A percentile compares a stretch with the other conserved stretches of the same genome.
phyloP scores from a whole-genome alignment of 2,113 vertebrate species.

The Ivindomyrus marchei region DNA sequence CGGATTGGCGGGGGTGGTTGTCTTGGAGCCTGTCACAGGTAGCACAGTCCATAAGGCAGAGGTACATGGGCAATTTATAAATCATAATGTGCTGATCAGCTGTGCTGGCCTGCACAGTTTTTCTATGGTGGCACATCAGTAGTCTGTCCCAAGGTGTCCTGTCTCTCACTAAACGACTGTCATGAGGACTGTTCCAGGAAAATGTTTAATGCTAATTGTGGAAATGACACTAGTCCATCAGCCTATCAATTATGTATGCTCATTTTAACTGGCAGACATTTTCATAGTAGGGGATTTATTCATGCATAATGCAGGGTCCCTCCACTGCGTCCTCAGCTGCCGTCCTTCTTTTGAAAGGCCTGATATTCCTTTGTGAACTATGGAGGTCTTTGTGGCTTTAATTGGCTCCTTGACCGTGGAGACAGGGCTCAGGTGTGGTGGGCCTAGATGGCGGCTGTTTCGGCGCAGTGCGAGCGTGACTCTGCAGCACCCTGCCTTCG shows the following conservation, averaged over 20 bases:
- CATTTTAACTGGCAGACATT: background rate
- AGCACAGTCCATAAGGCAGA: background rate
- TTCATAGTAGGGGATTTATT: background rate
- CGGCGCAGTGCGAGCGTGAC: background rate
- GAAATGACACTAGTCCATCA: background rate
- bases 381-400: background rate
- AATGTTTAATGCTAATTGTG: slow-evolving; percentile 9
- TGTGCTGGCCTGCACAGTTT: background rate
- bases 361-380: background rate
- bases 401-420: background rate
- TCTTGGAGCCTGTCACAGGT: background rate
- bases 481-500: background rate
- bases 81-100: background rate
- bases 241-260: background rate
- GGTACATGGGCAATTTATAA: background rate
- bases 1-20: background rate
- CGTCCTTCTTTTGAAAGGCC: background rate
- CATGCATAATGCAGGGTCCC: background rate
- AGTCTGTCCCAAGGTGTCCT: background rate
- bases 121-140: background rate
- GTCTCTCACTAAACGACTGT: background rate
- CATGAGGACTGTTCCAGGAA: background rate
- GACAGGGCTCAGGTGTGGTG: background rate
- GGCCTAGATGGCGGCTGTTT: background rate
- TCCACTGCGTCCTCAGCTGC: background rate